These are phyloP conservation scores for Pantala flavescens DNA, from an alignment of 1,140 invertebrate species.

Conservation along the genomic window DNA sequence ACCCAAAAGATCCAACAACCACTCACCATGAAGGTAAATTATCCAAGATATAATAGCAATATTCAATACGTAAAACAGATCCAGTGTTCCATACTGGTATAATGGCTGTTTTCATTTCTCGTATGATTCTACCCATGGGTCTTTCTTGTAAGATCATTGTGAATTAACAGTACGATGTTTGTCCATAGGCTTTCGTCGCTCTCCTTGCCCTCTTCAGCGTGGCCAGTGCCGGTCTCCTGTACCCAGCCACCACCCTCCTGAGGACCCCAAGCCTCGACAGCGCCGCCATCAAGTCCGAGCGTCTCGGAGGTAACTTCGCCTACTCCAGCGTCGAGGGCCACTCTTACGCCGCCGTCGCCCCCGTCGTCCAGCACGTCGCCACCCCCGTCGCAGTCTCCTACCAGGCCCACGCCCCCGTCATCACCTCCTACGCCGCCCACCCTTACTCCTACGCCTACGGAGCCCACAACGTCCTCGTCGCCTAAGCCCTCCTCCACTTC, in stretches of 20 bases:
- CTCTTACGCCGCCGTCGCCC: constrained; percentile 38
- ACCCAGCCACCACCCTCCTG: constrained; percentile 30
- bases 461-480: background rate
- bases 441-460: background rate
- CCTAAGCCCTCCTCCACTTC: background rate
- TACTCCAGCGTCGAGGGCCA: constrained; percentile 43
- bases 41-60: too few relatives aligned
- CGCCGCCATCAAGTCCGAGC: constrained; percentile 40
- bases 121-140: too few relatives aligned
- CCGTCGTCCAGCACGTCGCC: constrained; percentile 34
- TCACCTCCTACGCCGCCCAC: constrained; percentile 17
- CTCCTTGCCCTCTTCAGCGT: constrained; percentile 18
- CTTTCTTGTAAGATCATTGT: too few relatives aligned
- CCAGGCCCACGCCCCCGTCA: constrained; percentile 25
- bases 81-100: too few relatives aligned
- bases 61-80: too few relatives aligned
- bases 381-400: constrained; percentile 32
- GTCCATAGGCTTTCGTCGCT: background rate
- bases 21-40: background rate
- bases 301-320: constrained; percentile 44
- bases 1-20: background rate
- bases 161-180: too few relatives aligned
- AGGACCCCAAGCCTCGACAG: constrained; percentile 40
- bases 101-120: too few relatives aligned
- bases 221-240: constrained; percentile 26